Base-by-base conservation (phyloP, 1,140 invertebrate species). In the Brachystomella parvula region DNA sequence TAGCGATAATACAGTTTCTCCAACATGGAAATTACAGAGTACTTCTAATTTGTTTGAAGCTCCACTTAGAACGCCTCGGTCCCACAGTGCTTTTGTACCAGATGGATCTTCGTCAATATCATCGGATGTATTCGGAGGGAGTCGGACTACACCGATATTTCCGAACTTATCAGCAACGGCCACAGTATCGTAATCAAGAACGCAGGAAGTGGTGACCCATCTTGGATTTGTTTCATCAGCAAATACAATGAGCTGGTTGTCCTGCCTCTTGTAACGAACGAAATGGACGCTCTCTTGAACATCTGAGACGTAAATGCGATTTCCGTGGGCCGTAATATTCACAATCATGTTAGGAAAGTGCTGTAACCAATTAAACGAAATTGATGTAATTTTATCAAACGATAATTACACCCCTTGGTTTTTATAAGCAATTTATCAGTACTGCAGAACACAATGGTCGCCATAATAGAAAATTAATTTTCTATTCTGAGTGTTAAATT, bases 21-120 rank as follows among this genome's bases (percentile, higher is more conserved):
- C 96, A n/a, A 98, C 84, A 77, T 98, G 94, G 78, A 98, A 97
- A 71, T 89, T 91, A 2, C 88, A 85, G 12, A 95, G 83, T 9
- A 92, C 87, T 72, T 98, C 95, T 0, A 93, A 87, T 81, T 99
- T 99, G 76, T 99, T 96, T 17, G 95, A 96, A 0, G 97, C 95
- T 1, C 96, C 96, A 77, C 94, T 98, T 2, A 98, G 75, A 28
- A 97, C 79, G 66, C 96, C 96, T 77, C 96, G 84, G 79, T 99
- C 96, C 96, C 96, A 99, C 0, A 99, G 79, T 1, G 95, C 92
- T 79, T 98, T 97, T 72, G 95, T 96, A 21, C 96, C 96, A 0
- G 96, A 98, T 0, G 96, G 96, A 82, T 99, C 96, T 81, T 99
- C 96, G 76, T 99, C 96, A 0, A 99, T 93, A 75, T 99, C 95